Evolutionary conservation across 2,113 vertebrate genomes (phyloP), one percentile per base, ranked within the genome.

Genomic region (Pomatostomus ruficeps): DNA sequence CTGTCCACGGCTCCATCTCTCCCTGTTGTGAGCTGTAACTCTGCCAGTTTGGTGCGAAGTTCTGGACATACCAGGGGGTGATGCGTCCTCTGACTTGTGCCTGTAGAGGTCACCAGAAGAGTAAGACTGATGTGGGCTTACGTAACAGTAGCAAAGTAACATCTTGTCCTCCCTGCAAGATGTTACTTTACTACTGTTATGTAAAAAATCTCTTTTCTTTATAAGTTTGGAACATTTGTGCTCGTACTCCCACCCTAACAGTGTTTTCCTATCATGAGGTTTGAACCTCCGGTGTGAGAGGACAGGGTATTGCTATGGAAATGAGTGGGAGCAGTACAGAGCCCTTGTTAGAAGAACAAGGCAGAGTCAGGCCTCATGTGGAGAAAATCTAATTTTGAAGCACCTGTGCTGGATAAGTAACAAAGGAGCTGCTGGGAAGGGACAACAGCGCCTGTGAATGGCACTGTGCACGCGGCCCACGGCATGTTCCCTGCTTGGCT

Each of bases 341-440:
- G 85, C 61, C 2, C 0, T 36, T 55, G 61, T 33, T 11, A 33
- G 0, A 23, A 74, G 43, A 63, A 67, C 48, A 65, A 71, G 85
- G 77, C 70, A 87, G 61, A 49, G 54, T 5, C 4, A 83, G 63
- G 55, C 76, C 33, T 77, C 85, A 7, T 70, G 55, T 40, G 59
- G 72, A 89, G 88, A 86, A 84, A 92, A 89, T 48, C 61, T 86
- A 26, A 86, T 93, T 96, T 74, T 80, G 29, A 91, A 91, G 83
- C 75, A 93, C 94, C 91, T 94, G 45, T 82, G 81, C 73, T 82
- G 67, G 17, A 5, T 54, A 46, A 66, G 11, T 29, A 74, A 67
- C 85, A 95, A 88, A 94, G 83, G 67, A 91, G 49, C 40, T 73
- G 51, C 55, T 36, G 74, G 35, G 66, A 70, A 72, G 49, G 87